Evolutionary conservation across 2,797 vertebrate species (phyloP).

Genomic region (Chrysocyon brachyurus): DNA sequence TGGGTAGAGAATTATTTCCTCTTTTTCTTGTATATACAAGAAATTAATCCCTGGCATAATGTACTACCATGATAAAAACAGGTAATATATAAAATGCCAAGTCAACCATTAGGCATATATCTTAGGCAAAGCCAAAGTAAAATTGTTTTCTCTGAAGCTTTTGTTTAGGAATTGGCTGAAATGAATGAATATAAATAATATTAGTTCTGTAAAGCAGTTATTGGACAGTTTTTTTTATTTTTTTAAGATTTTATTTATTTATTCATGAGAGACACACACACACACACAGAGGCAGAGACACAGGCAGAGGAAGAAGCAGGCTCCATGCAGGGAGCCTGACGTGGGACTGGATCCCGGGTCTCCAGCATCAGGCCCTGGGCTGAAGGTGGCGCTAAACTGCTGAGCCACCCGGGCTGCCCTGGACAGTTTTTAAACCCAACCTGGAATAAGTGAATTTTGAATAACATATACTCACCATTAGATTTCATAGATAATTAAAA

Average conservation of each 20-base stretch:
- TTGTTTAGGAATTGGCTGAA: slow-evolving; percentile 46
- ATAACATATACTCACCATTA: not conserved
- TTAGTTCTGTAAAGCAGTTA: slow-evolving; percentile 4
- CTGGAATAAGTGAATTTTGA: not conserved
- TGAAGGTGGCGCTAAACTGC: too few species aligned
- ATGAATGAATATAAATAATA: slow-evolving; percentile 25
- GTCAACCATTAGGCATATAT: not conserved
- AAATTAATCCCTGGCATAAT: not conserved
- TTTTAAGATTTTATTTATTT: too few species aligned
- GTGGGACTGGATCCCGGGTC: too few species aligned
- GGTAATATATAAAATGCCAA: not conserved
- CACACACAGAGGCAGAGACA: too few species aligned
- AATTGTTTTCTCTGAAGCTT: not conserved
- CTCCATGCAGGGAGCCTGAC: too few species aligned
- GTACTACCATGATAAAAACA: not conserved
- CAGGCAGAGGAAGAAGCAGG: too few species aligned
- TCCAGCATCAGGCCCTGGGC: too few species aligned
- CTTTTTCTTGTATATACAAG: not conserved
- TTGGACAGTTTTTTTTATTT: not conserved
- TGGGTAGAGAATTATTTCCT: not conserved
- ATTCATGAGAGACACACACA: too few species aligned
- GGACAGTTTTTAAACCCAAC: not conserved
- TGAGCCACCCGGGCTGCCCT: too few species aligned
- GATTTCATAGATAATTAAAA: not conserved
- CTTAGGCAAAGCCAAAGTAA: not conserved